phyloP scores from a whole-genome alignment of 2,888 invertebrate genomes.

The Lochmaea capreae region DNA sequence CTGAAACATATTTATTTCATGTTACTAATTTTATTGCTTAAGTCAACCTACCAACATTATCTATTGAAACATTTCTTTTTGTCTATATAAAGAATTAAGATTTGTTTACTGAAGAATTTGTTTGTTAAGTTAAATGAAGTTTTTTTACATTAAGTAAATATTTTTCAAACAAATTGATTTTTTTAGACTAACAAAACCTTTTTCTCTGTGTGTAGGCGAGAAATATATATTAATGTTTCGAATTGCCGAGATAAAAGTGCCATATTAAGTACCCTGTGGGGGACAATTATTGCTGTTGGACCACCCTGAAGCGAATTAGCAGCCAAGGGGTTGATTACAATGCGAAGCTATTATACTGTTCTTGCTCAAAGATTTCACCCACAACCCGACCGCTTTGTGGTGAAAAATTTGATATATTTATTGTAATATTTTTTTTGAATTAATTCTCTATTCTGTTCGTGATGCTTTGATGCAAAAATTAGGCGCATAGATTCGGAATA shows the following conservation, averaged over 20 bases:
- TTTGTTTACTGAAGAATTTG: too few species aligned
- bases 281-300: slow-evolving; percentile 33
- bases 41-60: too few species aligned
- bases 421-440: slow-evolving; percentile 15
- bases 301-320: slow-evolving; percentile 36
- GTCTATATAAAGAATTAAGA: too few species aligned
- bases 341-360: slow-evolving; percentile 21
- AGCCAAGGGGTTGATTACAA: slow-evolving; percentile 37
- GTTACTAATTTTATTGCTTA: too few species aligned
- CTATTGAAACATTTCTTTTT: too few species aligned
- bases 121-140: too few species aligned
- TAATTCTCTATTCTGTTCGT: slow-evolving; percentile 4
- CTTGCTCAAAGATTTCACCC: slow-evolving; percentile 19
- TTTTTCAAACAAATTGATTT: too few species aligned
- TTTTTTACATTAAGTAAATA: too few species aligned
- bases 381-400: slow-evolving; percentile 20
- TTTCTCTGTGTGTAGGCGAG: too few species aligned
- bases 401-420: slow-evolving; percentile 17
- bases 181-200: too few species aligned
- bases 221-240: slow-evolving; percentile 52
- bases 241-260: slow-evolving; percentile 44
- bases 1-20: too few species aligned
- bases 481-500: not conserved
- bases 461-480: slow-evolving; percentile 22
- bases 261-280: slow-evolving; percentile 35